Base-by-base conservation (phyloP, 2,888 invertebrate species). In the Epistrophe eligans region DNA sequence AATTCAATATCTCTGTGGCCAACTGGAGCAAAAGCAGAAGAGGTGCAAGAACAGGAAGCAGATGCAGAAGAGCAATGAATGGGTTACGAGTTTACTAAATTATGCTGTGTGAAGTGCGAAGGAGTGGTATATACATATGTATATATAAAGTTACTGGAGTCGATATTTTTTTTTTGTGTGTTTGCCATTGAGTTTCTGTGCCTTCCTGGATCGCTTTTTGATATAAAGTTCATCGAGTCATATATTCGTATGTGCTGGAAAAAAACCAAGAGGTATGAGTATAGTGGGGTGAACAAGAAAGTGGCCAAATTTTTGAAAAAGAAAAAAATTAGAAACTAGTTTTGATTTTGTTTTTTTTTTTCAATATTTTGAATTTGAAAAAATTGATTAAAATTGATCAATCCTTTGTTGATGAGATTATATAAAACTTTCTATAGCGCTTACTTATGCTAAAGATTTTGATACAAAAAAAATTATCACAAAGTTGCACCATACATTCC, bases 31-130 rank as follows among this genome's bases (percentile, higher is more conserved):
- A 24, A 52, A 19, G 52, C n/a, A 45, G 43, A 17, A 52, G 57
- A 19, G 35, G 24, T 19, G 10, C 48, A 45, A 43, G 43, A 19
- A 32, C 57, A 43, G 71, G 80, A 80, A 67, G 19, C 67, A 28
- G 80, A 80, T 62, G 19, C 67, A 28, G 62, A 32, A 64, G 45
- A 72, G 72, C 76, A 40, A 38, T 67, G 77, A 77, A 85, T 85
- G 74, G 77, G 81, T 85, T 81, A 82, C 77, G 81, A 77, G 85
- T 85, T 85, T 85, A 82, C 81, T 79, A 85, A 77, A 85, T 82
- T 82, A 85, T 77, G 73, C 81, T 58, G 60, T 73, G 81, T 57
- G 60, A 70, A 70, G 67, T 77, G 77, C 50, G 52, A 70, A 70
- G 70, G 70, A 70, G 70, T 52, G 3, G 15, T 9, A 24, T n/a